Evolutionary conservation across 2,888 invertebrate species (phyloP).

Genomic region (Eilema depressum): DNA sequence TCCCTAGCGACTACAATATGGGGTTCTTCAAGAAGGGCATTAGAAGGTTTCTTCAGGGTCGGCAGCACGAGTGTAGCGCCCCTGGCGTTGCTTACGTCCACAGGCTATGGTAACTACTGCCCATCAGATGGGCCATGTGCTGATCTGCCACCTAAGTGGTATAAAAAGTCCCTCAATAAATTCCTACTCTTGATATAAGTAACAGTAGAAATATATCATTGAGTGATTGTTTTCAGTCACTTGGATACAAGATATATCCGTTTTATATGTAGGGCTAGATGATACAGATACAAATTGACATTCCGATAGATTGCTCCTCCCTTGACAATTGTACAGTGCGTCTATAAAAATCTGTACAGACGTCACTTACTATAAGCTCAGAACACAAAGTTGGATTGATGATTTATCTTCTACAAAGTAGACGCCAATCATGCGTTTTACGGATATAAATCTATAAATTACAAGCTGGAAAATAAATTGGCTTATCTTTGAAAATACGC

Average conservation of each 20-base stretch:
- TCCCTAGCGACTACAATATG: too few species aligned
- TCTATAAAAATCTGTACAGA: background rate
- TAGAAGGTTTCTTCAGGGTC: too few species aligned
- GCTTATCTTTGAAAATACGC: background rate
- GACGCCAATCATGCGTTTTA: background rate
- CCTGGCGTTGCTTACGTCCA: too few species aligned
- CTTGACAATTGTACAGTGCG: conserved; percentile 1
- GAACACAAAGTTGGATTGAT: background rate
- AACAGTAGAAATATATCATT: background rate
- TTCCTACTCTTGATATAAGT: background rate
- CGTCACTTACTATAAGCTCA: conserved; percentile 2
- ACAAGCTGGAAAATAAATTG: conserved; percentile 3
- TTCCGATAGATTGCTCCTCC: background rate
- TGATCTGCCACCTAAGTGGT: too few species aligned
- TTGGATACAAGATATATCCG: background rate
- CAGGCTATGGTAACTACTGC: too few species aligned
- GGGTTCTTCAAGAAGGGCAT: too few species aligned
- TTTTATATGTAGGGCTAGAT: background rate
- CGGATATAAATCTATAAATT: background rate
- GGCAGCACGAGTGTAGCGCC: too few species aligned
- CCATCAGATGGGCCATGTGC: too few species aligned
- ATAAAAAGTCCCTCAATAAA: background rate
- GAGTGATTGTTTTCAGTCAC: background rate
- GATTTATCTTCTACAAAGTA: background rate
- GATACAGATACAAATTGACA: background rate